These are phyloP conservation scores for Scolopax bukidnonensis DNA, from an alignment of 2,797 vertebrate genomes.

Conservation along the genomic window DNA sequence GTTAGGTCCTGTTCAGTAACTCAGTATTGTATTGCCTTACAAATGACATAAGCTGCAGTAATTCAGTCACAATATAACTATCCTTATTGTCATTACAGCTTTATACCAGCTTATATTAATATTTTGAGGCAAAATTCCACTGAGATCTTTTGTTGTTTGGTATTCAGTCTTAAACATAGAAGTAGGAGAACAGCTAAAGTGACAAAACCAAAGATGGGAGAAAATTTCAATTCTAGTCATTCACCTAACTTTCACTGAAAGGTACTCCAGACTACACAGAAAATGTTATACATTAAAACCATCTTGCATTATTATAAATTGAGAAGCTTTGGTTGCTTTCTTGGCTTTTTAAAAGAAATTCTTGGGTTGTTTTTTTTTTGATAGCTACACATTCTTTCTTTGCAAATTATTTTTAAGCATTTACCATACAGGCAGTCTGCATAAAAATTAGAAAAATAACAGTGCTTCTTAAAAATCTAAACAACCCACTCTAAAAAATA, in stretches of 20 bases:
- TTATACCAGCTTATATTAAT: background rate
- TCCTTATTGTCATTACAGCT: background rate
- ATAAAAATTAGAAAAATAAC: background rate
- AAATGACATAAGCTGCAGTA: background rate
- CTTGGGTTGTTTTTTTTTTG: background rate
- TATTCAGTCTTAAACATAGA: background rate
- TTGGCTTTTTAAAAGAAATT: background rate
- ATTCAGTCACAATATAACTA: background rate
- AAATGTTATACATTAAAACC: background rate
- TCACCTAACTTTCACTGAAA: background rate
- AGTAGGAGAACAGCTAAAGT: background rate
- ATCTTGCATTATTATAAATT: background rate
- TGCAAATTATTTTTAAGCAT: background rate
- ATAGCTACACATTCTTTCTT: background rate
- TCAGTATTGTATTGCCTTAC: background rate
- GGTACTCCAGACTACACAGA: background rate
- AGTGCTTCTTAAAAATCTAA: background rate
- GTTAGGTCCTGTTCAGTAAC: background rate
- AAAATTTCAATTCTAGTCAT: background rate
- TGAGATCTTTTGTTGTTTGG: background rate
- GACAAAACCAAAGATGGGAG: background rate
- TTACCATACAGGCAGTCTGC: background rate
- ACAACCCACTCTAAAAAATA: background rate
- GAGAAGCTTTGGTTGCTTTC: fast-evolving
- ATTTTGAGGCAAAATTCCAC: background rate